Conservation (phyloP, 2,888 invertebrate genomes). For the Graphium colonna region DNA sequence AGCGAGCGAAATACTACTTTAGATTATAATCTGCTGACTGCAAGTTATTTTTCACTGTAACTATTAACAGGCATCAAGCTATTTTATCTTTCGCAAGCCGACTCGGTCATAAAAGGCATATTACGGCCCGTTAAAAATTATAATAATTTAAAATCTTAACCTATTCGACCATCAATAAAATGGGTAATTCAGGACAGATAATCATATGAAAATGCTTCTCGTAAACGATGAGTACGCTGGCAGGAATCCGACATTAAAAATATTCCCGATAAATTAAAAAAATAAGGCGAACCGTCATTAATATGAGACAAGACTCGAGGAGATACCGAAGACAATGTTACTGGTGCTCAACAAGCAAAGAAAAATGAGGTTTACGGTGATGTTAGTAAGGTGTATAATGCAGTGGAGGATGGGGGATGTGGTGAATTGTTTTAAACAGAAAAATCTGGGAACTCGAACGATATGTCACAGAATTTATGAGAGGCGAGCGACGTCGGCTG, state of each 20-base stretch:
- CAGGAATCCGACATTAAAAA: slow-evolving; percentile 36
- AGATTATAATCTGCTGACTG: no score
- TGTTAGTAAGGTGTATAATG: slow-evolving; percentile 33
- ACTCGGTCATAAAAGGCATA: slow-evolving; percentile 16
- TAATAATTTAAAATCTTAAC: slow-evolving; percentile 3
- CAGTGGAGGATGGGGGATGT: slow-evolving; percentile 21
- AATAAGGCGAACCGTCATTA: slow-evolving; percentile 57
- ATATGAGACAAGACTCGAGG: slow-evolving; percentile 57
- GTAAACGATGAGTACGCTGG: slow-evolving; percentile 28
- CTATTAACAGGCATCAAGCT: background rate
- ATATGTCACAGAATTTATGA: slow-evolving; percentile 75
- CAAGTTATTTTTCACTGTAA: background rate
- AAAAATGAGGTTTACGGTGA: slow-evolving; percentile 41
- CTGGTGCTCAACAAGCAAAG: slow-evolving; percentile 27
- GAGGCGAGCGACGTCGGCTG: slow-evolving; percentile 54
- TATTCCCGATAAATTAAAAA: slow-evolving; percentile 63
- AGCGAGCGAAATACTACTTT: no score
- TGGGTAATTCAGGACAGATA: slow-evolving; percentile 18
- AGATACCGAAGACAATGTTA: slow-evolving; percentile 48
- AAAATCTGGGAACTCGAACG: slow-evolving; percentile 63
- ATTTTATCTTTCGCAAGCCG: background rate
- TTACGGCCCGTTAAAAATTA: slow-evolving; percentile 8
- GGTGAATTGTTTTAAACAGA: slow-evolving; percentile 38
- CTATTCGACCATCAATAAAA: slow-evolving; percentile 11
- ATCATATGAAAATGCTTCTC: slow-evolving; percentile 27